Evolutionary conservation across 2,797 vertebrate genomes (phyloP).

Genomic region (Tympanoctomys barrerae): DNA sequence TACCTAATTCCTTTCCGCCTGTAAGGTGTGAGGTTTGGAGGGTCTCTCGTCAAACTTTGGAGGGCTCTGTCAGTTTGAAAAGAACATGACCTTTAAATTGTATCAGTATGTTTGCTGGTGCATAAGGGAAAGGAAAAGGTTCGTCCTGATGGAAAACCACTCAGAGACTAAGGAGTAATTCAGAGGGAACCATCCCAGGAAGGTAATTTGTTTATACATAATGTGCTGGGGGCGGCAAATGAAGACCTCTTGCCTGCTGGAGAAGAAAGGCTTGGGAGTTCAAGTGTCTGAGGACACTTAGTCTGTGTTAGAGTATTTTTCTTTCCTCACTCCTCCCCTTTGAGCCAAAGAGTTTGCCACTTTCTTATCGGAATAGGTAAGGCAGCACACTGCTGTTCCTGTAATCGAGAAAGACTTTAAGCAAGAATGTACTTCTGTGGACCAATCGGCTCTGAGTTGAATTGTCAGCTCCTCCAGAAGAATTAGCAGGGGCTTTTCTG

Average conservation of each 20-base stretch:
- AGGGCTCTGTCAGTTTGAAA: constrained; percentile 99
- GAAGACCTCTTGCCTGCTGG: background rate
- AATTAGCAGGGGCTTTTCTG: constrained; percentile 68
- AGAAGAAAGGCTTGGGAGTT: background rate
- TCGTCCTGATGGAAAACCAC: constrained; percentile 92
- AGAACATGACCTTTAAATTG: constrained; percentile 99
- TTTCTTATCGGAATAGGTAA: background rate
- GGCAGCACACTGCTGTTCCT: rapidly evolving
- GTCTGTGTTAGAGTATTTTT: background rate
- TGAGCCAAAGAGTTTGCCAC: background rate
- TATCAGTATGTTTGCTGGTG: constrained; percentile 99
- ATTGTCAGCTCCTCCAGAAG: background rate
- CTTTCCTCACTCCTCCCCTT: background rate
- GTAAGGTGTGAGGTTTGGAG: constrained; percentile 93
- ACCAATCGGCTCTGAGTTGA: constrained; percentile 37
- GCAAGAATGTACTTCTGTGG: constrained; percentile 37
- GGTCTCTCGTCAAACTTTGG: constrained; percentile 98
- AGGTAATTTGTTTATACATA: constrained; percentile 90
- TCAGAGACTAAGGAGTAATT: constrained; percentile 91
- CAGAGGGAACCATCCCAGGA: constrained; percentile 86
- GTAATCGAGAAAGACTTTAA: background rate
- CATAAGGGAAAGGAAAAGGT: constrained; percentile 96
- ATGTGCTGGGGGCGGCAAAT: constrained; percentile 72
- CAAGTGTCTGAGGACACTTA: background rate
- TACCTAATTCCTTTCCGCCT: constrained; percentile 95